phyloP scores from a whole-genome alignment of 1,140 invertebrate genomes.

The Pseudomyrmex flavicornis region DNA sequence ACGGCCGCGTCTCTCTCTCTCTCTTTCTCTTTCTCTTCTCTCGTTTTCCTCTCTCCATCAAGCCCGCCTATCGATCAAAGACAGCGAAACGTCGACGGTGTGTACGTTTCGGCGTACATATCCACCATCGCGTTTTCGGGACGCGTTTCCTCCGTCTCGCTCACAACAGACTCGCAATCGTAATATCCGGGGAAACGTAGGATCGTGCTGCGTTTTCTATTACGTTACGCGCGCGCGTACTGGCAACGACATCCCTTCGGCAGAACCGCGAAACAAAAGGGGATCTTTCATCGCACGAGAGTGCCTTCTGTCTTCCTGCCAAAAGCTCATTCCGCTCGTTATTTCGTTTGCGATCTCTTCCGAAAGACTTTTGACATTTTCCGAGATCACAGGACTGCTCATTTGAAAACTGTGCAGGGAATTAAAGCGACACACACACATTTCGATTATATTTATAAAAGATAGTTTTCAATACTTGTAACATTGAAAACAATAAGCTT shows the following conservation, averaged over 20 bases:
- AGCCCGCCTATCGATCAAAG: slow-evolving; percentile 65
- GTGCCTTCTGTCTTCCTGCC: slow-evolving; percentile 24
- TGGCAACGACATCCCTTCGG: slow-evolving; percentile 63
- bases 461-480: no score
- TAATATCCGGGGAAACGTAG: slow-evolving; percentile 69
- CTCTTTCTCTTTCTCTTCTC: not conserved
- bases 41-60: not conserved
- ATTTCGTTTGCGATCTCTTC: not conserved
- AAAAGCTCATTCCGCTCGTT: slow-evolving; percentile 12
- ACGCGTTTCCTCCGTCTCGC: slow-evolving; percentile 12
- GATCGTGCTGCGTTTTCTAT: slow-evolving; percentile 65
- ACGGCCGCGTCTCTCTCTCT: not conserved
- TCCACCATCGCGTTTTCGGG: slow-evolving; percentile 43
- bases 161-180: slow-evolving; percentile 61
- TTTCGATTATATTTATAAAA: no score
- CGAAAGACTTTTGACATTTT: not conserved
- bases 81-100: slow-evolving; percentile 53
- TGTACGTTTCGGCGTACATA: slow-evolving; percentile 46
- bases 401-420: not conserved
- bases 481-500: no score
- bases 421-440: no score
- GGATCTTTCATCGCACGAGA: slow-evolving; percentile 44
- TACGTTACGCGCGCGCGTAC: slow-evolving; percentile 56
- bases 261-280: slow-evolving; percentile 65
- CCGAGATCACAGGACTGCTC: not conserved